These are phyloP conservation scores for Charina bottae DNA, from an alignment of 2,113 vertebrate genomes.

Conservation along the genomic window DNA sequence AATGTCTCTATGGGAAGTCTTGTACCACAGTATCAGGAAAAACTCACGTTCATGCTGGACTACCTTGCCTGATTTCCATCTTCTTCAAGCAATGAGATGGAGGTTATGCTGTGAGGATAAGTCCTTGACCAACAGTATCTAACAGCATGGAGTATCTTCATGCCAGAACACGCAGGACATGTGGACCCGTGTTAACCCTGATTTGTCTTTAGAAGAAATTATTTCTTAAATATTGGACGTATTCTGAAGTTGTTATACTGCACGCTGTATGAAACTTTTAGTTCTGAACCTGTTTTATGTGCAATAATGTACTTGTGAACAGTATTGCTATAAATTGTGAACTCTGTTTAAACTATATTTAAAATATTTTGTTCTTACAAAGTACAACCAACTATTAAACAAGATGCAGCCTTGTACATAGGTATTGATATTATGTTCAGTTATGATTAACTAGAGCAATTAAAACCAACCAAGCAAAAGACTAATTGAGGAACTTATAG, in stretches of 20 bases:
- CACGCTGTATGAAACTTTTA: neutral
- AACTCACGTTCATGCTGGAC: too few relatives aligned
- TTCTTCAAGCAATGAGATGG: too few relatives aligned
- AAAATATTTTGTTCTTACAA: neutral
- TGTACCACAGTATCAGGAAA: too few relatives aligned
- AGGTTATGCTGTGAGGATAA: too few relatives aligned
- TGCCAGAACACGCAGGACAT: neutral
- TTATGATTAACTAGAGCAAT: conserved; percentile 50
- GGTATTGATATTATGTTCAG: conserved; percentile 31
- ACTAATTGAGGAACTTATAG: conserved; percentile 50
- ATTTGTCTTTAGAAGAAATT: neutral
- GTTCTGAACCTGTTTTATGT: conserved; percentile 8
- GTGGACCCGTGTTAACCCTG: neutral
- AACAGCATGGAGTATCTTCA: too few relatives aligned
- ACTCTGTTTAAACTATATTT: neutral
- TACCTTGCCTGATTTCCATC: too few relatives aligned
- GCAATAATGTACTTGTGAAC: conserved; percentile 28
- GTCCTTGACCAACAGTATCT: too few relatives aligned
- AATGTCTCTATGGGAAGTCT: too few relatives aligned
- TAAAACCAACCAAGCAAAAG: conserved; percentile 51
- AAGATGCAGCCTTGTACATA: conserved; percentile 14
- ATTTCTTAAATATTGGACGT: conserved; percentile 8
- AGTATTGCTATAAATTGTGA: conserved; percentile 25
- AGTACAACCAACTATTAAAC: neutral
- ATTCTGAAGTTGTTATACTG: rapidly evolving